Percentiles rank a stretch among this genome's conserved stretches.
Conservation (phyloP, 2,113 vertebrate species). For the Percopsis transmontana region DNA sequence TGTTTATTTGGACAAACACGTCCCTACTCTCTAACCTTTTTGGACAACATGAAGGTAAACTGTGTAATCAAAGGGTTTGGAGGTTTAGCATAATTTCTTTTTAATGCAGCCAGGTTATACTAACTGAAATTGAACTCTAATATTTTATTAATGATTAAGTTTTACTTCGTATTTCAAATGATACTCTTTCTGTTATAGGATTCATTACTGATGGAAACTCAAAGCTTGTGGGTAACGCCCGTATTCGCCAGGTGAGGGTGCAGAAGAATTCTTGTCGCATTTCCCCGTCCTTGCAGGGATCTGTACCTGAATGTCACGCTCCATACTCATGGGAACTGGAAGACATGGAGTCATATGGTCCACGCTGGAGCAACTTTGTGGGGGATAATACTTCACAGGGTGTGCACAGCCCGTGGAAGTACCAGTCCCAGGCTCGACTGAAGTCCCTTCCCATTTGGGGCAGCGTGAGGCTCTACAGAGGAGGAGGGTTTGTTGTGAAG, state of each 20-base stretch:
- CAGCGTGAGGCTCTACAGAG: conserved; percentile 82
- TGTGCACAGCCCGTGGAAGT: conserved; percentile 78
- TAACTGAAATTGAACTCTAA: neutral
- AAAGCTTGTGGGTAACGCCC: conserved; percentile 88
- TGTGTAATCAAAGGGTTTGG: neutral
- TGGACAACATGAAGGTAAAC: conserved; percentile 83
- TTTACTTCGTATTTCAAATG: neutral
- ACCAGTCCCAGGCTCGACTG: conserved; percentile 82
- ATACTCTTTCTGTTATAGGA: conserved; percentile 70
- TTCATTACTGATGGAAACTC: conserved; percentile 96
- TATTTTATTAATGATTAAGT: neutral
- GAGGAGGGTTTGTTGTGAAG: conserved; percentile 88
- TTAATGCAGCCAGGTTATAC: neutral
- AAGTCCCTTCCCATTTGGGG: conserved; percentile 85
- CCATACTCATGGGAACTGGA: conserved; percentile 87
- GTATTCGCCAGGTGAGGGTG: conserved; percentile 90
- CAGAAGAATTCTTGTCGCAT: conserved; percentile 79
- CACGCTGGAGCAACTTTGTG: conserved; percentile 78
- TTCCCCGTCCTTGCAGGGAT: conserved; percentile 65
- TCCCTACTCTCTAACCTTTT: conserved; percentile 86
- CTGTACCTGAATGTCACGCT: conserved; percentile 74
- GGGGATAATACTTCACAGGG: conserved; percentile 56
- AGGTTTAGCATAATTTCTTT: neutral
- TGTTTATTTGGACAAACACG: conserved; percentile 89
- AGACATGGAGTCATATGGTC: conserved; percentile 81